Evolutionary conservation across 2,113 vertebrate species (phyloP).

Genomic region (Pardalotus punctatus): DNA sequence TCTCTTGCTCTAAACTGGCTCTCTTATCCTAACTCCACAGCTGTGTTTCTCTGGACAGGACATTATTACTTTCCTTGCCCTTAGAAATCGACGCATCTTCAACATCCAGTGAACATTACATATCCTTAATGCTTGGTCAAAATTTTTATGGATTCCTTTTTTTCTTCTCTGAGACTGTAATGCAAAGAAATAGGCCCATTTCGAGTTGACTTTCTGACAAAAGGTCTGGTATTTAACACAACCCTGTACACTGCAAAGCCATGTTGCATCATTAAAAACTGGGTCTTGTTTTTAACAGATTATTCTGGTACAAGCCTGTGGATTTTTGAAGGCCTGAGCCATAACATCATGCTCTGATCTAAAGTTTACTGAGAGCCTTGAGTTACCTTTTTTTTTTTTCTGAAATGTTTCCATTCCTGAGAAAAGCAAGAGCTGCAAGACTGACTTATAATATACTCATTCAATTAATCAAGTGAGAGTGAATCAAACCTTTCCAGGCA

Average conservation of each 20-base stretch:
- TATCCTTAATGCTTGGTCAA: neutral
- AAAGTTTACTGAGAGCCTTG: neutral
- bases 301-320: neutral
- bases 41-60: neutral
- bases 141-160: neutral
- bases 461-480: conserved; percentile 57
- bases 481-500: conserved; percentile 63
- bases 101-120: neutral
- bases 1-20: neutral
- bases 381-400: neutral
- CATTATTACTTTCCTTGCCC: neutral
- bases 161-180: neutral
- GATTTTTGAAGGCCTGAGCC: neutral
- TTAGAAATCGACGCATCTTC: neutral
- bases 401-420: conserved; percentile 21
- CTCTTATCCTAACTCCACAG: neutral
- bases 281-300: neutral
- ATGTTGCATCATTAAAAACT: neutral
- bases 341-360: neutral
- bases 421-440: conserved; percentile 31
- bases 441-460: conserved; percentile 22
- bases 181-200: neutral
- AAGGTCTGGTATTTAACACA: neutral
- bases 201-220: neutral
- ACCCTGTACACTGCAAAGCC: neutral